A percentile compares a stretch with the other conserved stretches of the same genome.
Conservation (phyloP, 2,888 invertebrate species). For the Notodonta ziczac region DNA sequence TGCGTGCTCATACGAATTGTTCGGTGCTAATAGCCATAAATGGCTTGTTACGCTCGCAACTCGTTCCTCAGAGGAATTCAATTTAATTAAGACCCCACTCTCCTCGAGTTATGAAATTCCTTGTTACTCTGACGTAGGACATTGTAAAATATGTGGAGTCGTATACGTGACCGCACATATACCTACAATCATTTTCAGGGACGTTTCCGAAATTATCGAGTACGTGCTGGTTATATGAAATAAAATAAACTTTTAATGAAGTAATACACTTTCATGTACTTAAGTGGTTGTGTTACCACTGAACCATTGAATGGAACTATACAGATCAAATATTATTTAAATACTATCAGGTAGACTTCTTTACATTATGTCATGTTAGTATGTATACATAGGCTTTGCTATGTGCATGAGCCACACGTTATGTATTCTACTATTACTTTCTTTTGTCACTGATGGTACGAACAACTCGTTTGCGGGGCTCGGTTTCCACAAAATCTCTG, state of each 20-base stretch:
- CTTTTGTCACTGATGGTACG: neutral
- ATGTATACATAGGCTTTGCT: too few species aligned
- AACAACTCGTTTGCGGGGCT: constrained; percentile 17
- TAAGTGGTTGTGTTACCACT: too few species aligned
- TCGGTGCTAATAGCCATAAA: constrained; percentile 45
- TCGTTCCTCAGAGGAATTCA: constrained; percentile 46
- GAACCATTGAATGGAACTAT: too few species aligned
- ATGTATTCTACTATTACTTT: neutral
- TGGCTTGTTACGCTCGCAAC: constrained; percentile 45
- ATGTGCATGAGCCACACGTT: too few species aligned
- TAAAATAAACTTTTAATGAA: too few species aligned
- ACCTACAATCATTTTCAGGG: neutral
- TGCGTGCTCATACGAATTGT: constrained; percentile 36
- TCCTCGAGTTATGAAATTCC: constrained; percentile 34
- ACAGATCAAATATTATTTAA: too few species aligned
- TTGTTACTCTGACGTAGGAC: constrained; percentile 18
- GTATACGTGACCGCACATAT: constrained; percentile 1
- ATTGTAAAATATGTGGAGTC: constrained; percentile 9
- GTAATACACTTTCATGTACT: too few species aligned
- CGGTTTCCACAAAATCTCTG: constrained; percentile 30
- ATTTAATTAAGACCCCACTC: constrained; percentile 56
- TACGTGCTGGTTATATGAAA: neutral
- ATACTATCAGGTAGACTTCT: too few species aligned
- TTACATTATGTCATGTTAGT: too few species aligned
- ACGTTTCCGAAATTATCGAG: neutral